Conservation (phyloP, 2,113 vertebrate species). For the Poecilia latipinna region DNA sequence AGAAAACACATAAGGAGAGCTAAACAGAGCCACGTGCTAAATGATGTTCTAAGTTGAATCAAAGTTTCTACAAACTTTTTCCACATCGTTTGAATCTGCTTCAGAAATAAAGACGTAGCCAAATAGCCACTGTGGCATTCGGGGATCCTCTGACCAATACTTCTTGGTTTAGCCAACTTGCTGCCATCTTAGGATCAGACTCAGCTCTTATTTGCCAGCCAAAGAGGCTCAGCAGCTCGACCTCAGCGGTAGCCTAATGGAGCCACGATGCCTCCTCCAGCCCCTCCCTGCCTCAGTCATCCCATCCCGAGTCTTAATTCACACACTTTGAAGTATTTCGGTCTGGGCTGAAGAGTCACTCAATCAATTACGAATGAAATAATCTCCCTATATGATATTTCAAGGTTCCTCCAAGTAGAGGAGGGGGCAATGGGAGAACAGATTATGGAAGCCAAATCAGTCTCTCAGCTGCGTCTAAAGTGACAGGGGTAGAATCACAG, state of each 20-base stretch:
- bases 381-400: constrained; percentile 99
- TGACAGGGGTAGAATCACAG: constrained; percentile 98
- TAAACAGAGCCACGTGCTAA: background rate
- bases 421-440: constrained; percentile 80
- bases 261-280: constrained; percentile 41
- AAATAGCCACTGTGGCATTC: constrained; percentile 10
- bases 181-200: constrained; percentile 66
- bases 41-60: constrained; percentile 20
- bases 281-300: constrained; percentile 38
- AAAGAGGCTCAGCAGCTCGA: constrained; percentile 70
- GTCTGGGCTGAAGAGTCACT: constrained; percentile 93
- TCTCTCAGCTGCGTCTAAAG: constrained; percentile 95
- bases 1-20: background rate
- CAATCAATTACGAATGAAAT: constrained; percentile 99
- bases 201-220: constrained; percentile 67
- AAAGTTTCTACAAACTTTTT: constrained; percentile 58
- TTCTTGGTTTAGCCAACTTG: constrained; percentile 70
- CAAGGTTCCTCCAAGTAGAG: constrained; percentile 87
- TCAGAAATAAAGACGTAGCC: constrained; percentile 28
- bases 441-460: constrained; percentile 97
- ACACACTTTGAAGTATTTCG: constrained; percentile 95
- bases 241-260: constrained; percentile 50
- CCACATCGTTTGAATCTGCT: constrained; percentile 9
- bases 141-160: constrained; percentile 45
- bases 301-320: constrained; percentile 76